phyloP scores from a whole-genome alignment of 2,797 vertebrate species.

The Australoheros facetus region DNA sequence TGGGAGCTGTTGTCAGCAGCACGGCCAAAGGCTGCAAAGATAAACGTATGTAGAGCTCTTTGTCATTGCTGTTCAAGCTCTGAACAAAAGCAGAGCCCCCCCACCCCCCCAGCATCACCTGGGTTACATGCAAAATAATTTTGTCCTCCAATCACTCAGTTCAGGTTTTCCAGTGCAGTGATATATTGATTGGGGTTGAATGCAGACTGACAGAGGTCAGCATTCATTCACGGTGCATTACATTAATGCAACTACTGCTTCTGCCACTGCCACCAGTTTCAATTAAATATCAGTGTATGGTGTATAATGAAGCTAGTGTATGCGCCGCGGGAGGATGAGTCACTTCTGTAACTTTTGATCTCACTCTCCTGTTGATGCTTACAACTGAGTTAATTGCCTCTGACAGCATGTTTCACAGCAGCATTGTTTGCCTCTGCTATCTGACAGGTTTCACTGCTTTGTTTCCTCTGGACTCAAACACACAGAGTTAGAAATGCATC shows the following conservation, averaged over 20 bases:
- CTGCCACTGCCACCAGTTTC: slow-evolving; percentile 12
- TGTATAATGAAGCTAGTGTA: slow-evolving; percentile 7
- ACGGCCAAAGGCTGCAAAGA: not conserved
- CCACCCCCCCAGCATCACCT: not conserved
- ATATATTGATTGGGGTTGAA: slow-evolving; percentile 19
- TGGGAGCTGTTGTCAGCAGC: slow-evolving; percentile 11
- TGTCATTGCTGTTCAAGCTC: not conserved
- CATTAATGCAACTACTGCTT: not conserved
- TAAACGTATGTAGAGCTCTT: not conserved
- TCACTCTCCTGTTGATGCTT: not conserved
- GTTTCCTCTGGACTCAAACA: not conserved
- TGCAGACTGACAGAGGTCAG: slow-evolving; percentile 20
- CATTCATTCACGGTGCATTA: not conserved
- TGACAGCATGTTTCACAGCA: slow-evolving; percentile 12
- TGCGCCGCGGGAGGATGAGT: slow-evolving; percentile 8
- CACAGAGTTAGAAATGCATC: not conserved
- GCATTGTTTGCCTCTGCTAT: not conserved
- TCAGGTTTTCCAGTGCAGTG: not conserved
- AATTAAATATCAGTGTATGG: not conserved
- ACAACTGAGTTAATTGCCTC: slow-evolving; percentile 22
- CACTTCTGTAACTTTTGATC: slow-evolving; percentile 15
- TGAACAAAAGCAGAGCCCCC: not conserved
- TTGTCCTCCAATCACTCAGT: not conserved
- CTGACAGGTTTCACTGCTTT: not conserved
- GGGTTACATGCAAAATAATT: not conserved